These are phyloP conservation scores for Zygogramma bicolorata DNA, from an alignment of 2,888 invertebrate species.

Conservation along the genomic window DNA sequence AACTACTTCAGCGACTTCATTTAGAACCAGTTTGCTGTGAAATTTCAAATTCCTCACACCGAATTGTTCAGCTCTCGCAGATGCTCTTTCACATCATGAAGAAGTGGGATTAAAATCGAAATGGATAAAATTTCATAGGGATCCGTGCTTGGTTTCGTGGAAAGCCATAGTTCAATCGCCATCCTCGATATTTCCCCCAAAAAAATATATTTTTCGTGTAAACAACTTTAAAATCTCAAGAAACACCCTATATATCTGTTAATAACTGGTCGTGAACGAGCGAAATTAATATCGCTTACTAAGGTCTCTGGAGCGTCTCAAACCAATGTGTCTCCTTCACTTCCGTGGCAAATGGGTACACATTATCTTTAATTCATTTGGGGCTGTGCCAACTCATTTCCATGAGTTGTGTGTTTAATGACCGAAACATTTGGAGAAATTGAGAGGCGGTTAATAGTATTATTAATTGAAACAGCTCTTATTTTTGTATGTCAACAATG, in stretches of 20 bases:
- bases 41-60: no score
- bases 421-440: background rate
- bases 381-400: slow-evolving; percentile 10
- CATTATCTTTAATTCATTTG: slow-evolving; percentile 26
- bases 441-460: background rate
- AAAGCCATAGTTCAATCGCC: background rate
- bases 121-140: no score
- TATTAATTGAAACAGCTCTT: background rate
- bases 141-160: no score
- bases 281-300: slow-evolving; percentile 11
- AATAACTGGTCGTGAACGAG: slow-evolving; percentile 2
- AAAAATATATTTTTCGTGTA: no score
- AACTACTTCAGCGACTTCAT: no score
- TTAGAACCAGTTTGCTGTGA: no score
- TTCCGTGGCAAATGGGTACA: slow-evolving; percentile 21
- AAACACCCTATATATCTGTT: background rate
- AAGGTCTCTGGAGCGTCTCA: slow-evolving; percentile 4
- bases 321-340: slow-evolving; percentile 14
- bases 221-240: background rate
- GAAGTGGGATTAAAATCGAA: no score
- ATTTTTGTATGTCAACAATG: background rate
- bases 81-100: no score
- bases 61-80: no score
- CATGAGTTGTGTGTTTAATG: background rate
- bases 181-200: background rate